Percentiles rank a stretch among this genome's conserved stretches.
Conservation (phyloP, 2,113 vertebrate species). For the Euleptes europaea region DNA sequence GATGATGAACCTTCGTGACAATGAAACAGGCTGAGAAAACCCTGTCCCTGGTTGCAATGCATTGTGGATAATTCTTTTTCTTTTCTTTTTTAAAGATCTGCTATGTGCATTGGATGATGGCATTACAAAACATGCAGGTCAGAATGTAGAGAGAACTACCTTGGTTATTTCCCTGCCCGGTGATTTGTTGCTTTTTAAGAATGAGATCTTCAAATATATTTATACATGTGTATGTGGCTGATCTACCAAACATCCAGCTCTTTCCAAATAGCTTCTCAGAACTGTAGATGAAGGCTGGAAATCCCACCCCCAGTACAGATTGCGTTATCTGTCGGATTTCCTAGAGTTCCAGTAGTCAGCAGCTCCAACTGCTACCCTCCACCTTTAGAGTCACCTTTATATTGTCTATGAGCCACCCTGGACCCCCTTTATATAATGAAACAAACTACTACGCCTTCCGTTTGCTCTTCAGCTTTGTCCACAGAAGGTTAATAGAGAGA, state of each 20-base stretch:
- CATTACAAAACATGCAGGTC: not conserved
- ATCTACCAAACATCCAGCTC: not conserved
- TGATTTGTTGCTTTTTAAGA: conserved; percentile 4
- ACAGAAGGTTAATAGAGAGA: not conserved
- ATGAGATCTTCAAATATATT: not conserved
- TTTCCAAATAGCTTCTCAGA: not conserved
- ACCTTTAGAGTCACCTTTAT: not conserved
- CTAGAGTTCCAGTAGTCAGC: not conserved
- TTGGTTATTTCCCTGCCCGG: not conserved
- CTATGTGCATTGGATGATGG: conserved; percentile 7
- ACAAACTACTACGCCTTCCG: not conserved
- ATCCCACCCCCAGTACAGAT: not conserved
- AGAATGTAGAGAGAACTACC: not conserved
- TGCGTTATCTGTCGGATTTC: not conserved
- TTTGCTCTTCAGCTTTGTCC: not conserved
- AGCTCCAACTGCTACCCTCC: not conserved
- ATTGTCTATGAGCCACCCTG: not conserved
- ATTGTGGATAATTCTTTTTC: not conserved
- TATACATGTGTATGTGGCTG: not conserved
- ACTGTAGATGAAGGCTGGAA: not conserved
- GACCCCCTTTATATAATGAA: too few species aligned
- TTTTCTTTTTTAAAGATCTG: not conserved
- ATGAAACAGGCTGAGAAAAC: not conserved
- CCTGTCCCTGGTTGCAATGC: not conserved
- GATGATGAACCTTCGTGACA: not conserved